Evolutionary conservation across 2,113 vertebrate species (phyloP).

Genomic region (Rhinolophus ferrumequinum): DNA sequence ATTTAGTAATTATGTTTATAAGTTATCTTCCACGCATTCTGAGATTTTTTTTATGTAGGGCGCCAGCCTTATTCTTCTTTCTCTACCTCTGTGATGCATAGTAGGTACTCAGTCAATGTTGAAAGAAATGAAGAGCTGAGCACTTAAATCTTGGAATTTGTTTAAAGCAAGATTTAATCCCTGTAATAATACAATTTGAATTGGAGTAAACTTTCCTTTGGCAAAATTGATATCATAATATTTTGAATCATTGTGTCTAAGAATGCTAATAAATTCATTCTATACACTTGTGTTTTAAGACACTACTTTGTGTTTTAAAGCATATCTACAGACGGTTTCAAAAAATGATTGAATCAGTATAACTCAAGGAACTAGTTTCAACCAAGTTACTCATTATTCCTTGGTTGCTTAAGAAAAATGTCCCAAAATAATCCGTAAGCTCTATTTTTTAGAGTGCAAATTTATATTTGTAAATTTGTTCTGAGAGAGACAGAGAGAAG

Average conservation of each 20-base stretch:
- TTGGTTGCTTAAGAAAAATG: not conserved
- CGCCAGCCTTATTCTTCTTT: not conserved
- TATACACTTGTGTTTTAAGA: not conserved
- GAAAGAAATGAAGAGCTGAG: not conserved
- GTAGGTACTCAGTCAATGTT: not conserved
- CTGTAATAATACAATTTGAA: not conserved
- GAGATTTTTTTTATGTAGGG: not conserved
- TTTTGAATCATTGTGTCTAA: not conserved
- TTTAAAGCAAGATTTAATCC: not conserved
- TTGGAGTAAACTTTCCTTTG: not conserved
- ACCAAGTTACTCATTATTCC: not conserved
- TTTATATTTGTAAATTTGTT: conserved; percentile 48
- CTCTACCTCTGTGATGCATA: not conserved
- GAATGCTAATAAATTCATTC: not conserved
- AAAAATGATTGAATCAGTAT: not conserved
- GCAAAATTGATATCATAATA: not conserved
- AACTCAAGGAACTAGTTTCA: not conserved
- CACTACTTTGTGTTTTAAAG: not conserved
- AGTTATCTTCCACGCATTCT: not conserved
- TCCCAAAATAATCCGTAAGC: not conserved
- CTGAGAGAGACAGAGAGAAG: not conserved
- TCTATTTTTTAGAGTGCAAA: not conserved
- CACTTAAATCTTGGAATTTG: not conserved
- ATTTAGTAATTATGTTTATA: not conserved
- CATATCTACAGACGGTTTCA: not conserved